Evolutionary conservation across 2,113 vertebrate genomes (phyloP).

Genomic region (human (Homo sapiens)): GRCh38 chr18:37021001-37021500

Average conservation of each 20-base stretch:
- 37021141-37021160: conserved; percentile 75
- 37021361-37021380: conserved; percentile 86
- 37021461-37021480: conserved; percentile 66
- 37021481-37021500: conserved; percentile 67
- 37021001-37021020: conserved; percentile 23
- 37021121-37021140: conserved; percentile 72
- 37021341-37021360: conserved; percentile 86
- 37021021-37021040: conserved; percentile 26
- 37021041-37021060: conserved; percentile 67
- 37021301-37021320: conserved; percentile 85
- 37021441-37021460: conserved; percentile 77
- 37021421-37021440: conserved; percentile 83
- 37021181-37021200: conserved; percentile 81
- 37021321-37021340: conserved; percentile 82
- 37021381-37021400: conserved; percentile 88
- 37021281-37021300: conserved; percentile 83
- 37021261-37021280: conserved; percentile 83
- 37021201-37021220: conserved; percentile 80
- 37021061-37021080: conserved; percentile 56
- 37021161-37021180: conserved; percentile 77
- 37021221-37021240: conserved; percentile 79
- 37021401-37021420: conserved; percentile 85
- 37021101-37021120: conserved; percentile 58
- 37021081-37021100: conserved; percentile 55
- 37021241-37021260: conserved; percentile 78